phyloP scores from a whole-genome alignment of 2,797 vertebrate species.

The Anguilla obscura region DNA sequence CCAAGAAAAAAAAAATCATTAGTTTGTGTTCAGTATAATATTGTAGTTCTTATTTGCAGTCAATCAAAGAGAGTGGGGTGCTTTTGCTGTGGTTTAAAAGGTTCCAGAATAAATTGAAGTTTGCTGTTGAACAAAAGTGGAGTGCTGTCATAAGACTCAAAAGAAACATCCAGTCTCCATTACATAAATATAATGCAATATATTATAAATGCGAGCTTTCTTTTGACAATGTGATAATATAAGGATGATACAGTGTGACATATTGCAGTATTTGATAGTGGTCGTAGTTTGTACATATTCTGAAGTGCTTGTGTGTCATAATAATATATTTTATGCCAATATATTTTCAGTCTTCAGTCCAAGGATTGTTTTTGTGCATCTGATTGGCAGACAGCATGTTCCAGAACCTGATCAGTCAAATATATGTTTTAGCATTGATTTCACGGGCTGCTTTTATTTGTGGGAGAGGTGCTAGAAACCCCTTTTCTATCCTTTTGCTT shows the following conservation, averaged over 20 bases:
- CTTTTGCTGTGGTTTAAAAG: no score
- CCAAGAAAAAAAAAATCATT: background rate
- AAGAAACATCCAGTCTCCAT: no score
- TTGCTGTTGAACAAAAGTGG: no score
- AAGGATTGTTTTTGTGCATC: background rate
- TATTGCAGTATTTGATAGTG: background rate
- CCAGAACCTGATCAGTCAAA: background rate
- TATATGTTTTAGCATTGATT: background rate
- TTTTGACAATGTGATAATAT: background rate
- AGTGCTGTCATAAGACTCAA: no score
- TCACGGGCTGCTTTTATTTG: background rate
- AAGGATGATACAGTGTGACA: background rate
- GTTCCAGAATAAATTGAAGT: no score
- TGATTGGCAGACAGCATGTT: background rate
- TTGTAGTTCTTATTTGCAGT: background rate
- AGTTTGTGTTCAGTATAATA: background rate
- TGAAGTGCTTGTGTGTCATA: background rate
- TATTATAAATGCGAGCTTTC: background rate
- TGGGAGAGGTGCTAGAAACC: background rate
- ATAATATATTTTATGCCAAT: background rate
- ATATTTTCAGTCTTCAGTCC: background rate
- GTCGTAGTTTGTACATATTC: background rate
- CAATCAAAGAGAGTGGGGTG: no score
- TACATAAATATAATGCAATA: no score
- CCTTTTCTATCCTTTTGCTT: background rate